Evolutionary conservation across 1,140 invertebrate genomes (phyloP).

Genomic region (Drosophila pseudoobscura): DNA sequence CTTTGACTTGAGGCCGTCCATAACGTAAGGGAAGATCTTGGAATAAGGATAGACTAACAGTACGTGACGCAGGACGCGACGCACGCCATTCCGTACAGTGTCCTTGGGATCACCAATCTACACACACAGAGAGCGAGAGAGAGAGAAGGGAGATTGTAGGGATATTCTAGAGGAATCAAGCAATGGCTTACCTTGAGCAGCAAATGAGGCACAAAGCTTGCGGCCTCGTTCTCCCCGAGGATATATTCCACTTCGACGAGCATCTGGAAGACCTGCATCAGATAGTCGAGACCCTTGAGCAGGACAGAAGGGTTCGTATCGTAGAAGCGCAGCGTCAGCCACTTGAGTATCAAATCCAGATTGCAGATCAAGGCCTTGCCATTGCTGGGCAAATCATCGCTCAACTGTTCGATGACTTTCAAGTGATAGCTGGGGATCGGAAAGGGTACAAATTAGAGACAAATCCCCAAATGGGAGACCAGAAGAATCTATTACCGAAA

Average conservation of each 20-base stretch:
- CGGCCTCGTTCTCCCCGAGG: slow-evolving; percentile 95
- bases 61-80: slow-evolving; percentile 93
- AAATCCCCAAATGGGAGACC: background rate
- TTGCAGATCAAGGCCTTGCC: slow-evolving; percentile 93
- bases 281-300: slow-evolving; percentile 96
- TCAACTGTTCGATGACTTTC: slow-evolving; percentile 96
- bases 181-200: slow-evolving; percentile 89
- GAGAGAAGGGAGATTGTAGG: slow-evolving; percentile 20
- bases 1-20: slow-evolving; percentile 98
- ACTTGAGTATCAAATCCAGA: slow-evolving; percentile 97
- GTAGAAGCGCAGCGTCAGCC: slow-evolving; percentile 97
- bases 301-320: slow-evolving; percentile 99
- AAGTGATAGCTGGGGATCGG: slow-evolving; percentile 88
- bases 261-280: slow-evolving; percentile 91
- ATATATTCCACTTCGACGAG: slow-evolving; percentile 92
- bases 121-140: slow-evolving; percentile 2
- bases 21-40: slow-evolving; percentile 94
- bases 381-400: slow-evolving; percentile 91
- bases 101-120: slow-evolving; percentile 98
- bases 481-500: slow-evolving; percentile 86
- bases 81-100: slow-evolving; percentile 93
- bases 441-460: background rate
- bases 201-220: slow-evolving; percentile 97
- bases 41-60: slow-evolving; percentile 93
- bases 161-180: too few species aligned